Percentiles rank a stretch among this genome's conserved stretches.
These are phyloP conservation scores for Chelonus formosanus DNA, from an alignment of 2,888 invertebrate genomes.

Conservation along the genomic window DNA sequence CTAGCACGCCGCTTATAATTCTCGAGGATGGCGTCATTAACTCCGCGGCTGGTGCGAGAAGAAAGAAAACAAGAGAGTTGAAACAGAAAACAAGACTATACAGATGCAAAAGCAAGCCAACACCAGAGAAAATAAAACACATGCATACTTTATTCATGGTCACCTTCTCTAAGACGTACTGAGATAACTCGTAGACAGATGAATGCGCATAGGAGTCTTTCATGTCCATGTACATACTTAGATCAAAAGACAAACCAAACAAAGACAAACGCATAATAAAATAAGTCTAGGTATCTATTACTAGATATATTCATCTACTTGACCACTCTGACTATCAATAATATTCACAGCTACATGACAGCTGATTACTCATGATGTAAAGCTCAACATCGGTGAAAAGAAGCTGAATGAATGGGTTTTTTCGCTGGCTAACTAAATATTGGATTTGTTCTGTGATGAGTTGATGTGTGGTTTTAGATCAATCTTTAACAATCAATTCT, in stretches of 20 bases:
- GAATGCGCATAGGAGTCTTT: conserved; percentile 20
- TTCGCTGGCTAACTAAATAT: too few relatives aligned
- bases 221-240: conserved; percentile 3
- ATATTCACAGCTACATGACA: too few relatives aligned
- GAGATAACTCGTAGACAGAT: conserved; percentile 10
- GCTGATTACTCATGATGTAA: too few relatives aligned
- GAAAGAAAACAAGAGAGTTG: conserved; percentile 26
- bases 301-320: too few relatives aligned
- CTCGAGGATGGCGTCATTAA: conserved; percentile 52
- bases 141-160: conserved; percentile 9
- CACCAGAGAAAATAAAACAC: conserved; percentile 27
- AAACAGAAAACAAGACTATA: conserved; percentile 28
- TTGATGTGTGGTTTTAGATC: too few relatives aligned
- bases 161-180: background rate
- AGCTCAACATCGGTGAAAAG: too few relatives aligned
- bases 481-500: too few relatives aligned
- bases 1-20: conserved; percentile 51
- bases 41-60: conserved; percentile 37
- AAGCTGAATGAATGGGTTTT: too few relatives aligned
- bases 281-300: too few relatives aligned
- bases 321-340: background rate
- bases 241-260: conserved; percentile 2
- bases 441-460: too few relatives aligned
- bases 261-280: too few relatives aligned
- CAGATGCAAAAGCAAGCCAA: conserved; percentile 17